Evolutionary conservation across 2,113 vertebrate genomes (phyloP).

Genomic region (Hemichromis elongatus): DNA sequence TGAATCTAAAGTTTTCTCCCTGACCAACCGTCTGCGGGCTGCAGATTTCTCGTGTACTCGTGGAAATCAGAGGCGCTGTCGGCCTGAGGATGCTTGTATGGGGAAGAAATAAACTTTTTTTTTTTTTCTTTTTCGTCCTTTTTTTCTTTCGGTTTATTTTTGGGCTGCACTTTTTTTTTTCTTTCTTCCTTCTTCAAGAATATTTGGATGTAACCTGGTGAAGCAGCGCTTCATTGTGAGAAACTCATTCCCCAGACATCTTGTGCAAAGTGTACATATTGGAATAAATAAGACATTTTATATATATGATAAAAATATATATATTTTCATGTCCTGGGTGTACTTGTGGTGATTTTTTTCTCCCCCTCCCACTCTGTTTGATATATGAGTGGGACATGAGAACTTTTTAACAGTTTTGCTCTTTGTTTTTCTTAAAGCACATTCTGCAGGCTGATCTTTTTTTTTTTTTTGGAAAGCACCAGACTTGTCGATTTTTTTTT

Average conservation of each 20-base stretch:
- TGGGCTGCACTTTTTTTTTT: slow-evolving; percentile 38
- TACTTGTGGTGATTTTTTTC: slow-evolving; percentile 76
- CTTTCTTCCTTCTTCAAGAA: slow-evolving; percentile 14
- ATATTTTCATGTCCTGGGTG: slow-evolving; percentile 81
- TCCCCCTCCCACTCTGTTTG: slow-evolving; percentile 75
- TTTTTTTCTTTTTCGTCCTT: not conserved
- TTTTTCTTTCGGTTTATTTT: slow-evolving; percentile 33
- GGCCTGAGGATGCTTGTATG: slow-evolving; percentile 11
- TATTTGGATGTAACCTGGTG: slow-evolving; percentile 49
- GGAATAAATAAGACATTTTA: slow-evolving; percentile 79
- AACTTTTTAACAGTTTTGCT: slow-evolving; percentile 41
- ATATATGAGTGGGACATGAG: slow-evolving; percentile 59
- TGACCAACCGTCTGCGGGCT: slow-evolving; percentile 1
- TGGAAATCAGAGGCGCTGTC: not conserved
- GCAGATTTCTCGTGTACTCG: not conserved
- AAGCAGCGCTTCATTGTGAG: slow-evolving; percentile 72
- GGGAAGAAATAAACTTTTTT: slow-evolving; percentile 16
- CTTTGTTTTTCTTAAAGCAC: slow-evolving; percentile 52
- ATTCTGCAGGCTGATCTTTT: slow-evolving; percentile 48
- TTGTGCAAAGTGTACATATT: slow-evolving; percentile 96
- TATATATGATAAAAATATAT: slow-evolving; percentile 76
- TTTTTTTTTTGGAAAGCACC: slow-evolving; percentile 47
- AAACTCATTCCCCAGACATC: slow-evolving; percentile 60
- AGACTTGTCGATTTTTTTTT: not conserved
- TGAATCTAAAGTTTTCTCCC: not conserved